These are phyloP conservation scores for Lacerta agilis DNA, from an alignment of 2,797 vertebrate genomes.

Conservation along the genomic window DNA sequence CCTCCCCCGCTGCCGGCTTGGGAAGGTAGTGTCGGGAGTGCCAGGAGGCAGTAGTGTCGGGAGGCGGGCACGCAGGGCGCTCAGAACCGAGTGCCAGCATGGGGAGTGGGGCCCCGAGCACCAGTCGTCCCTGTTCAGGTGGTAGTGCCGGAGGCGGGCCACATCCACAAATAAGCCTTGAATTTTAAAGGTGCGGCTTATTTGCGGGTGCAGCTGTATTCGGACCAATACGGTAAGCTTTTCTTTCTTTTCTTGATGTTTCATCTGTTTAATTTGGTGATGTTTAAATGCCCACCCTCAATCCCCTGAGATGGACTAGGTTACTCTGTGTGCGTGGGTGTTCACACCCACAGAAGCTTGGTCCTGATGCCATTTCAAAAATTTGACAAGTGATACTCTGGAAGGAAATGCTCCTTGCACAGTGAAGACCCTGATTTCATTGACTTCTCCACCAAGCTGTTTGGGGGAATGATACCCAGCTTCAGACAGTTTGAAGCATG, in stretches of 20 bases:
- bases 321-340: not conserved
- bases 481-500: not conserved
- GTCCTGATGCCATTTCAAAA: not conserved
- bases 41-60: rapidly evolving
- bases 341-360: not conserved
- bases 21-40: no score
- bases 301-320: not conserved
- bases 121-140: no score
- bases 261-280: not conserved
- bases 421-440: not conserved
- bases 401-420: not conserved
- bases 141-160: no score
- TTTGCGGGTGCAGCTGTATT: no score
- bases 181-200: no score
- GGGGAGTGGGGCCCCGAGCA: no score
- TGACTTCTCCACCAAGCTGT: not conserved
- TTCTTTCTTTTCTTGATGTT: not conserved
- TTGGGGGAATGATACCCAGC: not conserved
- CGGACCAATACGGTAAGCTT: no score
- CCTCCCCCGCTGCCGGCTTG: no score
- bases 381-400: not conserved
- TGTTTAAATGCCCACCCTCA: not conserved
- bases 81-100: no score
- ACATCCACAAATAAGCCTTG: no score
- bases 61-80: rapidly evolving